These are phyloP conservation scores for Subanguina moxae DNA, from an alignment of 1,140 invertebrate genomes.

Conservation along the genomic window DNA sequence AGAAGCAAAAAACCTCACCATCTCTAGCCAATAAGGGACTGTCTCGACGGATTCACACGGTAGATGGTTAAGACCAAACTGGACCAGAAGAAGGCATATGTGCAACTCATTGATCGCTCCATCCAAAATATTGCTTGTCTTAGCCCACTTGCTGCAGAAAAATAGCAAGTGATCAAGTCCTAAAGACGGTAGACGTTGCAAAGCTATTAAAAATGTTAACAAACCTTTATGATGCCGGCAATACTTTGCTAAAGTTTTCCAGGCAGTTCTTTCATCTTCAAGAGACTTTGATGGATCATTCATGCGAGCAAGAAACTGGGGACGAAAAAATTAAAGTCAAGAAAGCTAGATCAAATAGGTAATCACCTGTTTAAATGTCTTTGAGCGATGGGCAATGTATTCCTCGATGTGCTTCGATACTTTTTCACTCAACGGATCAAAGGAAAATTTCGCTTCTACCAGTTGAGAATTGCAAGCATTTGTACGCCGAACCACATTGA, in stretches of 20 bases:
- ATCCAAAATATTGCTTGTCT: constrained; percentile 21
- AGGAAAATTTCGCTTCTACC: constrained; percentile 32
- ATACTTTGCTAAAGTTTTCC: constrained; percentile 14
- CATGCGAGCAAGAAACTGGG: constrained; percentile 11
- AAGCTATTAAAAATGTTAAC: neutral
- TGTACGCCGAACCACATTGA: constrained; percentile 28
- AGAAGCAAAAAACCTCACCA: constrained; percentile 3
- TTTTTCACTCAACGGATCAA: constrained; percentile 40
- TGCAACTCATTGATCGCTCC: constrained; percentile 28
- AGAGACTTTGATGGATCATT: constrained; percentile 7
- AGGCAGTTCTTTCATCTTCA: constrained; percentile 8
- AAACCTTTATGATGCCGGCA: constrained; percentile 23
- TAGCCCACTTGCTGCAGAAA: constrained; percentile 35
- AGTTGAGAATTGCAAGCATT: constrained; percentile 14
- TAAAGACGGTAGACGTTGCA: neutral
- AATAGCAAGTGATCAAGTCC: constrained; percentile 35
- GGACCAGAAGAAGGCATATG: constrained; percentile 32
- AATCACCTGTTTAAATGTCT: constrained; percentile 10
- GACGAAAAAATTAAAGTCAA: no score
- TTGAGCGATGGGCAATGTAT: constrained; percentile 29
- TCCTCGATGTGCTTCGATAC: constrained; percentile 34
- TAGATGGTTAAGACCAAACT: constrained; percentile 37
- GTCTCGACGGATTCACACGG: constrained; percentile 28
- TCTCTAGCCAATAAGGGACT: constrained; percentile 27
- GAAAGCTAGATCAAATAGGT: no score